A percentile compares a stretch with the other conserved stretches of the same genome.
Conservation (phyloP, 2,113 vertebrate species). For the Xiphorhynchus elegans region DNA sequence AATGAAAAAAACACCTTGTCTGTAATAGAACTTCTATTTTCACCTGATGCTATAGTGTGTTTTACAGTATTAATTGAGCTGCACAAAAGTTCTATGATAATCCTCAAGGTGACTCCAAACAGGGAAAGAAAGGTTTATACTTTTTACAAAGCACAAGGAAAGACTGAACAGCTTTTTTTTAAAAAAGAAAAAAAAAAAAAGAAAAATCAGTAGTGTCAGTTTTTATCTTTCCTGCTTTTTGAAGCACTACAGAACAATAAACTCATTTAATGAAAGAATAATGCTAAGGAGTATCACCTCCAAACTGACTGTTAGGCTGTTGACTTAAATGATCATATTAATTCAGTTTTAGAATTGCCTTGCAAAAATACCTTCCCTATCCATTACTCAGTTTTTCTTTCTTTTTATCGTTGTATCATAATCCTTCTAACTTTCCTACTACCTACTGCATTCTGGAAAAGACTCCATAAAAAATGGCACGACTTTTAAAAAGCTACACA, state of each 20-base stretch:
- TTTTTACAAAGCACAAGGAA: neutral
- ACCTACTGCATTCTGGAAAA: neutral
- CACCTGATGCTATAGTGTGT: neutral
- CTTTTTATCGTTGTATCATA: neutral
- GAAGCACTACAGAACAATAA: neutral
- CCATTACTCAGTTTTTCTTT: neutral
- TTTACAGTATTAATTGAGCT: conserved; percentile 8
- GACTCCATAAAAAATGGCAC: neutral
- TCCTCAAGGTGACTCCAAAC: neutral
- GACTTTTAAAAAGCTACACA: neutral
- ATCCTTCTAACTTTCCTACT: neutral
- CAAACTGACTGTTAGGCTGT: neutral
- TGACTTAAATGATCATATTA: neutral
- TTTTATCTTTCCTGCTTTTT: neutral
- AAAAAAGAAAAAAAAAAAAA: neutral
- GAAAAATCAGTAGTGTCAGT: neutral
- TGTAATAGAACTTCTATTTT: conserved; percentile 11
- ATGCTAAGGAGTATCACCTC: neutral
- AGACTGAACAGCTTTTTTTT: neutral
- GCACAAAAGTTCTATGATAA: neutral
- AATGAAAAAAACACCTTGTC: neutral
- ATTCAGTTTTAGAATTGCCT: neutral
- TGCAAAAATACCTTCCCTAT: neutral
- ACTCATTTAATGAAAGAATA: neutral
- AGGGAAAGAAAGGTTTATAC: neutral